Evolutionary conservation across 2,888 invertebrate species (phyloP), one percentile per base, ranked within the genome.

Genomic region (Pasiphila rectangulata): DNA sequence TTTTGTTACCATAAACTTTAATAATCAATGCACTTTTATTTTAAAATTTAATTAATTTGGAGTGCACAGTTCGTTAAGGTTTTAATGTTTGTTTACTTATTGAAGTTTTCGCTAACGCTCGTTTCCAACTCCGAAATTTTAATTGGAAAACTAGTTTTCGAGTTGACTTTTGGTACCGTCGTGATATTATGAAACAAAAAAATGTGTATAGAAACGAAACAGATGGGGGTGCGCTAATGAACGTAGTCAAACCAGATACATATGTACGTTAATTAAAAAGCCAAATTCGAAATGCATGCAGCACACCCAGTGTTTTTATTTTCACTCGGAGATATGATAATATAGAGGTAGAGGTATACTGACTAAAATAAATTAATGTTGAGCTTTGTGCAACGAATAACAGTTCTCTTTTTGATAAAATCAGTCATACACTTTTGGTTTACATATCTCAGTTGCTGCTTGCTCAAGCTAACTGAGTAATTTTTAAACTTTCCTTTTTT

Each of bases 71-170:
- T 64, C 46, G 54, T 61, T 51, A 55, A 59, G 53, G 63, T 61
- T 55, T 53, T 49, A 56, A 62, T 56, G 51, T 51, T 55, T 57
- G 52, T 48, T 56, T 63, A 61, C 57, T 63, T 64, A 59, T 59
- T 55, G 50, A 65, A 62, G 51, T 56, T 64, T 55, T 49, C 46
- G 47, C 54, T 50, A 46, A 54, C 61, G 60, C 57, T 66, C 52
- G 57, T 61, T 61, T 54, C 54, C 40, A 56, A 63, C 62, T 61
- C 57, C 64, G 59, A 67, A 70, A 71, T 67, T 70, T 74, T 72
- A 74, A 75, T 74, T 74, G 67, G 64, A 64, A 72, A 71, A 72
- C 69, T 73, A 64, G 59, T 62, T 60, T 54, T 56, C 46, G 35
- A 57, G 64, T 64, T 64, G 62, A 66, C 63, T 68, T 63, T 60